Conservation (phyloP, 2,797 vertebrate genomes). For the Xerus rutilus region DNA sequence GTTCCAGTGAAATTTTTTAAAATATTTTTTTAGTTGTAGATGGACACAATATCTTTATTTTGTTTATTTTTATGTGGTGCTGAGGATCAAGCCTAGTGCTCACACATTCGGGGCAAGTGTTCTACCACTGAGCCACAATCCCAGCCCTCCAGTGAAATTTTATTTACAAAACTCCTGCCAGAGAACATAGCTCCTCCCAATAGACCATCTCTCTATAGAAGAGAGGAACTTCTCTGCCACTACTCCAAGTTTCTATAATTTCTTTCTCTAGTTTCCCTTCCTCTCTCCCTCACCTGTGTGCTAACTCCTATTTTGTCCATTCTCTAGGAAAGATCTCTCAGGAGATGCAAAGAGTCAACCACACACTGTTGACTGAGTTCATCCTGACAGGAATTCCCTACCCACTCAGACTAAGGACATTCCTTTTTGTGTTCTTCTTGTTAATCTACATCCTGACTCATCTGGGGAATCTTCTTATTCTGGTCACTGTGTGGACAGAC, state of each 20-base stretch:
- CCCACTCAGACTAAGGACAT: constrained; percentile 59
- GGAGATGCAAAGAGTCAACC: constrained; percentile 69
- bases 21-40: no score
- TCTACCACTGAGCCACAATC: no score
- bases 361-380: constrained; percentile 77
- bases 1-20: background rate
- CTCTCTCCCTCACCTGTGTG: background rate
- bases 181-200: background rate
- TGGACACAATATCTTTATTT: no score
- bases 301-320: constrained; percentile 11
- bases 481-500: constrained; percentile 69
- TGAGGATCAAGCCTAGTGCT: no score
- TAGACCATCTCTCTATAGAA: background rate
- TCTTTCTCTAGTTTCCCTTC: background rate
- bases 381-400: constrained; percentile 80
- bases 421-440: constrained; percentile 79
- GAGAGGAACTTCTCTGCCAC: constrained; percentile 2
- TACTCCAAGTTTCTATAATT: background rate
- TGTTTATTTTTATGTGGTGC: no score
- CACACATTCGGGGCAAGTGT: no score
- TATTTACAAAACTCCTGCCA: background rate
- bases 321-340: constrained; percentile 43
- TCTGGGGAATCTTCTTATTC: constrained; percentile 81
- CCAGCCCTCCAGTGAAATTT: background rate
- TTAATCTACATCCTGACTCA: constrained; percentile 79